Evolutionary conservation across 2,888 invertebrate genomes (phyloP).

Genomic region (Shargacucullia verbasci): DNA sequence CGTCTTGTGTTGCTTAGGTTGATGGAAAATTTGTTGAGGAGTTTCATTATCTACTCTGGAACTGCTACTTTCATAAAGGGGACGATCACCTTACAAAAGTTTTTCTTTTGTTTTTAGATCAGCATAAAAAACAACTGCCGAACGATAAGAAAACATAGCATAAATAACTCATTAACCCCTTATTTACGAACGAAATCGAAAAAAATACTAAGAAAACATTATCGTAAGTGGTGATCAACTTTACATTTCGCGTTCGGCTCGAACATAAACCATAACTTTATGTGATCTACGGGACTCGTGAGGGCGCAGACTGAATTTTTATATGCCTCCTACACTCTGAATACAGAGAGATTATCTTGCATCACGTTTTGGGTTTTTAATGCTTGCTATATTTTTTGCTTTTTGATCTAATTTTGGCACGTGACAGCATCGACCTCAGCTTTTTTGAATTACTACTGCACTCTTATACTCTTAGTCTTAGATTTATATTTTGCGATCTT

Average conservation of each 20-base stretch:
- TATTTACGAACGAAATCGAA: conserved; percentile 16
- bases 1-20: neutral
- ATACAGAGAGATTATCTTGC: conserved; percentile 63
- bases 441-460: neutral
- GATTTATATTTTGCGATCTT: too few relatives aligned
- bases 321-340: conserved; percentile 65
- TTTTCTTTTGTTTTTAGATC: neutral
- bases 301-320: conserved; percentile 72
- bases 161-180: conserved; percentile 25
- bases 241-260: conserved; percentile 70
- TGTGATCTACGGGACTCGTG: conserved; percentile 76
- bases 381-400: conserved; percentile 44
- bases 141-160: neutral
- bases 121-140: neutral
- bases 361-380: conserved; percentile 33
- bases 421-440: neutral
- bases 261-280: conserved; percentile 79
- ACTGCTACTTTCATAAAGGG: too few relatives aligned
- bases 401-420: conserved; percentile 1
- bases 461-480: too few relatives aligned
- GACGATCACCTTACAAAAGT: too few relatives aligned
- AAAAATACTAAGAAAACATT: conserved; percentile 46
- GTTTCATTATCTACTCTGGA: too few relatives aligned
- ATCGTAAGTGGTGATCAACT: conserved; percentile 59
- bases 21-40: neutral